phyloP scores from a whole-genome alignment of 92 coral and sea anemone species.

The Siderastrea siderea region DNA sequence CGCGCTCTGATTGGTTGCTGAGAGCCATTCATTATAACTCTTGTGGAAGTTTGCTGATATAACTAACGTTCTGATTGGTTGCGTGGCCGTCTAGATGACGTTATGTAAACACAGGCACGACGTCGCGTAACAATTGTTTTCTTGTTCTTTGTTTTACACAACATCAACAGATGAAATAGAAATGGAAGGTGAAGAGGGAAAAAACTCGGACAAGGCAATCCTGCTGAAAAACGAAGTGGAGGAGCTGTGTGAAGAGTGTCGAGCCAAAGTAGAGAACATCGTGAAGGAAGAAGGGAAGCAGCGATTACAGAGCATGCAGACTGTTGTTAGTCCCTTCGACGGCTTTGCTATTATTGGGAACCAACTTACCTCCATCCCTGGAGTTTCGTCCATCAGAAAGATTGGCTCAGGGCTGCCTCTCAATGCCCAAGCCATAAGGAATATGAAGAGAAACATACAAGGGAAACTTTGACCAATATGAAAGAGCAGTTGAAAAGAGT shows the following conservation, averaged over 20 bases:
- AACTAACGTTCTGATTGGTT: no score
- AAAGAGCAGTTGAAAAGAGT: not conserved
- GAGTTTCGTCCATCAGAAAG: slow-evolving; percentile 61
- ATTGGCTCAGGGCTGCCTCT: slow-evolving; percentile 73
- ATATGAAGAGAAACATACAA: slow-evolving; percentile 17
- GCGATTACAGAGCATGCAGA: slow-evolving; percentile 58
- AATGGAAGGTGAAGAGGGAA: slow-evolving; percentile 40
- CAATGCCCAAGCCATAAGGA: slow-evolving; percentile 46
- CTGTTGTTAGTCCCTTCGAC: slow-evolving; percentile 48
- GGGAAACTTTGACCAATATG: not conserved
- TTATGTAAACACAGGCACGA: not conserved
- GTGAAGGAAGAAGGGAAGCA: slow-evolving; percentile 71
- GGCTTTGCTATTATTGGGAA: slow-evolving; percentile 70
- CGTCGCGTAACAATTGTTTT: not conserved
- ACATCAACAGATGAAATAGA: slow-evolving; percentile 22
- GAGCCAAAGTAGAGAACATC: slow-evolving; percentile 69
- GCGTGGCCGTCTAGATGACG: no score
- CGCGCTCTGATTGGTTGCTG: not conserved
- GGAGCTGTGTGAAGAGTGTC: slow-evolving; percentile 75
- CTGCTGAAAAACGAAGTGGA: slow-evolving; percentile 75
- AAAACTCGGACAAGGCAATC: slow-evolving; percentile 63
- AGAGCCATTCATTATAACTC: no score
- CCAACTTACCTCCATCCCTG: slow-evolving; percentile 79
- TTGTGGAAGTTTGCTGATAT: no score
- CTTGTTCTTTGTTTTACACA: not conserved